These are phyloP conservation scores for Mongoloraphidia duomilia DNA, from an alignment of 2,888 invertebrate genomes.

Conservation along the genomic window DNA sequence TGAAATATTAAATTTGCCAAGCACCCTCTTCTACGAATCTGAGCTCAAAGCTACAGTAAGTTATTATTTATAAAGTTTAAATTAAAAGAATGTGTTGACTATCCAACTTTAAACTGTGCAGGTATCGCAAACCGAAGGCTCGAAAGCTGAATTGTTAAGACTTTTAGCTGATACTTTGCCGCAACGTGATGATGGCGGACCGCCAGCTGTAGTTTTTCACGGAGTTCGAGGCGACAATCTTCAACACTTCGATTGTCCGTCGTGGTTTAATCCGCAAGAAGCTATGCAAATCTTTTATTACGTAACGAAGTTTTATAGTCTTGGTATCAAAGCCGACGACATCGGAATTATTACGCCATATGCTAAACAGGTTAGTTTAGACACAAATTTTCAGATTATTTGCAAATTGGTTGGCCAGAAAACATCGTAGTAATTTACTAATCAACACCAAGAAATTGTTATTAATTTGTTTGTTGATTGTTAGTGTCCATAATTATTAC, in stretches of 20 bases:
- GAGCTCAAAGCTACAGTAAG: conserved; percentile 54
- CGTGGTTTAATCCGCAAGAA: conserved; percentile 83
- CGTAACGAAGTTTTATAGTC: conserved; percentile 47
- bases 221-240: conserved; percentile 54
- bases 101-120: conserved; percentile 13
- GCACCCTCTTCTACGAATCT: conserved; percentile 69
- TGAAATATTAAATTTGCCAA: conserved; percentile 60
- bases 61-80: conserved; percentile 8
- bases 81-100: not conserved
- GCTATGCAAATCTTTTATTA: conserved; percentile 49
- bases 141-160: conserved; percentile 29
- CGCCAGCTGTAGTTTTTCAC: conserved; percentile 49
- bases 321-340: conserved; percentile 47
- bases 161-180: conserved; percentile 28
- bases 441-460: too few species aligned
- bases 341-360: conserved; percentile 91
- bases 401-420: too few species aligned
- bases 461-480: too few species aligned
- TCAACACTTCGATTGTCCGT: conserved; percentile 65
- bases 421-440: too few species aligned
- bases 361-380: conserved; percentile 58
- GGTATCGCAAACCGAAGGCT: conserved; percentile 28
- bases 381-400: too few species aligned
- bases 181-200: conserved; percentile 21
- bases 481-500: too few species aligned